Evolutionary conservation across 1,140 invertebrate species (phyloP).

Genomic region (Ostrea edulis): DNA sequence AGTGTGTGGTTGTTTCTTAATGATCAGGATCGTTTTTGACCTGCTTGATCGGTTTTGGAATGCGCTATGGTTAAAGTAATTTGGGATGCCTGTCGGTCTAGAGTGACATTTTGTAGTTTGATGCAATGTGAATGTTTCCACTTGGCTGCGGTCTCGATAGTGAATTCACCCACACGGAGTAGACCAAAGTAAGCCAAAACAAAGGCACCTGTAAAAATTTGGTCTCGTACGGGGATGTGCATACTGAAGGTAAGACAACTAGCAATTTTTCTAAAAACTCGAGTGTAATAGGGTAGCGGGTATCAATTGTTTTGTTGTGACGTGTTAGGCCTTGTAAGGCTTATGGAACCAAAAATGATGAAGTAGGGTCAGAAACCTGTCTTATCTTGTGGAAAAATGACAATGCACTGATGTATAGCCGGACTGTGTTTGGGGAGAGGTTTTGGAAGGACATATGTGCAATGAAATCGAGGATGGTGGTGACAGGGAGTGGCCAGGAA

Average conservation of each 20-base stretch:
- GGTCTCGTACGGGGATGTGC: background rate
- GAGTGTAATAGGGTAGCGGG: background rate
- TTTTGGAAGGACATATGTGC: no score
- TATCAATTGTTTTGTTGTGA: background rate
- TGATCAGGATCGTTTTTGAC: background rate
- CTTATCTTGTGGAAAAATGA: no score
- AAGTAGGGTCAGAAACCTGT: background rate
- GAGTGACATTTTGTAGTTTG: no score
- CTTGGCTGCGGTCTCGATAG: background rate
- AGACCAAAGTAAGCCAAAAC: background rate
- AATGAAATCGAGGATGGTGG: no score
- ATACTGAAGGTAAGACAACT: background rate
- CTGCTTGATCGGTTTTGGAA: background rate
- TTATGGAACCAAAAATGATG: background rate
- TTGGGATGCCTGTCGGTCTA: no score
- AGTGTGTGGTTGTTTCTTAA: no score
- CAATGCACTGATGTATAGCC: no score
- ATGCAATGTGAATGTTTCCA: background rate
- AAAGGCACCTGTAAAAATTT: background rate
- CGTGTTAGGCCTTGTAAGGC: background rate
- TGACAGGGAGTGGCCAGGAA: no score
- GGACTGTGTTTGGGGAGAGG: no score
- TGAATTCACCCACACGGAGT: no score
- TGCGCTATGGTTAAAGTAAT: background rate
- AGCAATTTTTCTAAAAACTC: background rate